phyloP scores from a whole-genome alignment of 53 echinoderm and acorn worm species.

The Stichopus horrens region DNA sequence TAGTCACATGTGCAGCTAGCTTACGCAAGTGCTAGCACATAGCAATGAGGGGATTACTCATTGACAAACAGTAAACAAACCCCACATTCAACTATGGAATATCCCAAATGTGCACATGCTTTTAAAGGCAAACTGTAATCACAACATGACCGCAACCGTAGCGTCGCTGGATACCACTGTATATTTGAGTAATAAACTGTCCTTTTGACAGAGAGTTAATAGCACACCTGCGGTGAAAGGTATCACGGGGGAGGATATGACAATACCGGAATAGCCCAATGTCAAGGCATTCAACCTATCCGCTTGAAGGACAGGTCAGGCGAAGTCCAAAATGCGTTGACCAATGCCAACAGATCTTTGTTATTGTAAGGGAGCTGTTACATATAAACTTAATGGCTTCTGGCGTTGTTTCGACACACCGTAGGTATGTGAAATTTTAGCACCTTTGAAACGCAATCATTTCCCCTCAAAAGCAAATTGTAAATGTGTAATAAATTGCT shows the following conservation, averaged over 20 bases:
- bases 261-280: slow-evolving; percentile 26
- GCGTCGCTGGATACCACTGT: no score
- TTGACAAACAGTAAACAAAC: background rate
- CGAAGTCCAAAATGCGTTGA: slow-evolving; percentile 37
- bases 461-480: no score
- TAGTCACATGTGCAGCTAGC: no score
- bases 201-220: no score
- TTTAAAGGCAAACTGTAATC: no score
- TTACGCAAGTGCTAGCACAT: no score
- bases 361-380: slow-evolving; percentile 26
- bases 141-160: no score
- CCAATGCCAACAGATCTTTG: slow-evolving; percentile 38
- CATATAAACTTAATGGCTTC: slow-evolving; percentile 2
- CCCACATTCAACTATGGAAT: background rate
- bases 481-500: no score
- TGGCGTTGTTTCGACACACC: background rate
- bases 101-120: background rate
- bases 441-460: background rate
- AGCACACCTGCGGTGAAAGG: no score
- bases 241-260: background rate
- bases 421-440: background rate
- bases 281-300: slow-evolving; percentile 46
- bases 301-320: slow-evolving; percentile 42
- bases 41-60: background rate
- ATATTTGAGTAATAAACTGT: no score